Conservation (phyloP, 23 tunicate genomes). For the Botrylloides violaceus region DNA sequence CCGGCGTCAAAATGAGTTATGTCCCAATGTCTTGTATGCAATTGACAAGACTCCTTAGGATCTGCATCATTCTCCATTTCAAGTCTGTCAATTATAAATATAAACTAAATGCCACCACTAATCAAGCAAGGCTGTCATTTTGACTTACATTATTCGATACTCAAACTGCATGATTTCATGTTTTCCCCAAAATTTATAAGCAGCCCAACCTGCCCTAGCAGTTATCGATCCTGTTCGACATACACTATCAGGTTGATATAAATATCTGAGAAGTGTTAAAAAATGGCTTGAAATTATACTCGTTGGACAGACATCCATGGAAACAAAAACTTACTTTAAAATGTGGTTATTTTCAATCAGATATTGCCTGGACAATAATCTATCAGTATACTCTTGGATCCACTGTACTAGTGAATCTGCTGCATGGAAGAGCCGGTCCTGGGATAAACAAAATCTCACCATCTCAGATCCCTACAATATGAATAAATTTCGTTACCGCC, state of each 20-base stretch:
- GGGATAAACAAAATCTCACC: neutral
- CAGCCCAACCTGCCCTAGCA: conserved; percentile 7
- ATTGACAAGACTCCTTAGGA: conserved; percentile 2
- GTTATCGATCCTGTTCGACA: conserved; percentile 17
- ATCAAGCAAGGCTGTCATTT: neutral
- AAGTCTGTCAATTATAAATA: neutral
- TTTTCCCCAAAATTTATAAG: neutral
- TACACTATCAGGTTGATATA: conserved; percentile 5
- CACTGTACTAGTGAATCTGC: conserved; percentile 1
- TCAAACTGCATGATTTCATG: conserved; percentile 3
- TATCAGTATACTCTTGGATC: conserved; percentile 6
- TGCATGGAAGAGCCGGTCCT: neutral
- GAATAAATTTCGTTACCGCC: too few species aligned
- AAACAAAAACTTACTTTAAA: conserved; percentile 11
- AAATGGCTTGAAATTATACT: neutral
- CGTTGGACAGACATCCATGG: neutral
- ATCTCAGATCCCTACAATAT: too few species aligned
- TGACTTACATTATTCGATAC: conserved; percentile 16
- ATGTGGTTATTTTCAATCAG: neutral
- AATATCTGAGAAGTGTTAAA: conserved; percentile 9
- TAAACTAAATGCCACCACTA: neutral
- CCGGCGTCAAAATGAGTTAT: neutral
- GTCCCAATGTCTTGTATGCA: conserved; percentile 10
- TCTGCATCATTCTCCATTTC: conserved; percentile 14
- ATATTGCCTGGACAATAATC: neutral